Conservation (phyloP, 2,888 invertebrate genomes). For the Cataglyphis altisquamis region DNA sequence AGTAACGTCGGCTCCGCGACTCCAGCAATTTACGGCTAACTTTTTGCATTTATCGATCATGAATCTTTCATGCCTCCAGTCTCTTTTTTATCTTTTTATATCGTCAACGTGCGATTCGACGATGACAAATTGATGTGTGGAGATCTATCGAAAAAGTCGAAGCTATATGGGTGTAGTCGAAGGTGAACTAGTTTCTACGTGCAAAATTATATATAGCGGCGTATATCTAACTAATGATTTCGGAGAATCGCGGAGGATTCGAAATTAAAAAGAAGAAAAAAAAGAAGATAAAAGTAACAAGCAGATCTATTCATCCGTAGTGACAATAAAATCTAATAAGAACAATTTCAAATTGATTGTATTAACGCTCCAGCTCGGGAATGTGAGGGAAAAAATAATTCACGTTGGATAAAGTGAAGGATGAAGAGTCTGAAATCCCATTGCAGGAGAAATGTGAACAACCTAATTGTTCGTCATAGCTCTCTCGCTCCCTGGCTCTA, state of each 20-base stretch:
- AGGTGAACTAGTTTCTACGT: constrained; percentile 67
- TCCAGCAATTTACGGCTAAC: background rate
- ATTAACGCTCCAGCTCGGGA: background rate
- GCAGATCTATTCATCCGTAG: background rate
- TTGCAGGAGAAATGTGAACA: background rate
- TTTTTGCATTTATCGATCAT: background rate
- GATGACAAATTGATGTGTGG: constrained; percentile 25
- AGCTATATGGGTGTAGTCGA: constrained; percentile 71
- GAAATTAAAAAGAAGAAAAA: background rate
- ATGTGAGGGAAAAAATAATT: background rate
- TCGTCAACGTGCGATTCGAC: constrained; percentile 23
- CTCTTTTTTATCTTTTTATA: background rate
- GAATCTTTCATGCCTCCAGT: background rate
- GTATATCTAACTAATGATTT: background rate
- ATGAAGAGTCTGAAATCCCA: background rate
- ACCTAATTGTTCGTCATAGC: background rate
- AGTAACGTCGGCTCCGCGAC: background rate
- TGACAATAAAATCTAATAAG: background rate
- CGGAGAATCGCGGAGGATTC: background rate
- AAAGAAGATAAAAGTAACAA: background rate
- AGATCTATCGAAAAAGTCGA: constrained; percentile 57
- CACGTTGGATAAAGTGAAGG: background rate
- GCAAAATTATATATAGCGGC: background rate
- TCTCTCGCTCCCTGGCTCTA: background rate
- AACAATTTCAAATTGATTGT: background rate